Percentiles rank a stretch among this genome's conserved stretches.
Conservation (phyloP, 2,797 vertebrate genomes). For the Ceryle rudis region DNA sequence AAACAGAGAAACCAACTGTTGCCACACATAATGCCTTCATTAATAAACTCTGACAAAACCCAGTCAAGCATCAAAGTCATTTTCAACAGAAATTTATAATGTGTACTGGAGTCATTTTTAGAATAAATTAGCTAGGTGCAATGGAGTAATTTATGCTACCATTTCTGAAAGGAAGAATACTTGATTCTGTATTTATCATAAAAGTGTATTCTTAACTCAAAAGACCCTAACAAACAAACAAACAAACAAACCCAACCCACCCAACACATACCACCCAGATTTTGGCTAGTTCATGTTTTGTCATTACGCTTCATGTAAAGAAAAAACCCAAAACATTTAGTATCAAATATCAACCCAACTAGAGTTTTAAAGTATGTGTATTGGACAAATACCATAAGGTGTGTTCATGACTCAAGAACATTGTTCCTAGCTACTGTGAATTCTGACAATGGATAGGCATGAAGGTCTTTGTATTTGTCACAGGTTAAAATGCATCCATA, state of each 20-base stretch:
- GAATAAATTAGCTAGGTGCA: neutral
- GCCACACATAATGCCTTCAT: neutral
- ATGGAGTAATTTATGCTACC: neutral
- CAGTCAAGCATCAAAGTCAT: neutral
- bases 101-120: neutral
- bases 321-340: neutral
- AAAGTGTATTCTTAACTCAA: neutral
- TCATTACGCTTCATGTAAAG: neutral
- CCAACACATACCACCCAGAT: too few species aligned
- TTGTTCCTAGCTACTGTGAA: neutral
- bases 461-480: neutral
- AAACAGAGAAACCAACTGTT: slow-evolving; percentile 30
- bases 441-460: neutral
- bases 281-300: neutral
- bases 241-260: too few species aligned
- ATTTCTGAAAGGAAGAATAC: neutral
- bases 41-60: slow-evolving; percentile 40
- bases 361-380: neutral
- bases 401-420: neutral
- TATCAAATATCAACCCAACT: neutral
- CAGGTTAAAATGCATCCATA: neutral
- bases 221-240: neutral
- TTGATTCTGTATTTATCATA: neutral
- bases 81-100: slow-evolving; percentile 24
- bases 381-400: neutral